Evolutionary conservation across 2,888 invertebrate genomes (phyloP).

Genomic region (Ecdyonurus torrentis): DNA sequence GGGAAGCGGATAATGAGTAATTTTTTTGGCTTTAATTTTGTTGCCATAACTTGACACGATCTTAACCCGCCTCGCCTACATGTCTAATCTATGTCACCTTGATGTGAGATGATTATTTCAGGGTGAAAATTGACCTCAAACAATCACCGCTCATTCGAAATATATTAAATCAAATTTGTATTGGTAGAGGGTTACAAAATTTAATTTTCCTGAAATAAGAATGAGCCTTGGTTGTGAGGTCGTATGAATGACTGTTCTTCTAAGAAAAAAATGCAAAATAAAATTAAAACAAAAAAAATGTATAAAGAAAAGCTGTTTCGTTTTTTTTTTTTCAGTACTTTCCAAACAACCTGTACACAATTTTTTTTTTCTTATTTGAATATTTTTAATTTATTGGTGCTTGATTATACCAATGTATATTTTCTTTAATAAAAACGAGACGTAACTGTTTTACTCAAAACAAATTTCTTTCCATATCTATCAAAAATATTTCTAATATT

Average conservation of each 20-base stretch:
- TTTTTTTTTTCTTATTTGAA: too few relatives aligned
- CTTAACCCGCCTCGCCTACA: background rate
- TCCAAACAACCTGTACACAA: too few relatives aligned
- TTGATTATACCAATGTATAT: too few relatives aligned
- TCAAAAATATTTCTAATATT: too few relatives aligned
- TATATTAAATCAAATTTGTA: too few relatives aligned
- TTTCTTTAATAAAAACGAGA: too few relatives aligned
- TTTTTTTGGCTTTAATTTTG: background rate
- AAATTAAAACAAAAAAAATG: background rate
- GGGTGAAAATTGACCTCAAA: slow-evolving; percentile 2
- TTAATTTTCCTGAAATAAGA: too few relatives aligned
- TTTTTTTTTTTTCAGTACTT: background rate
- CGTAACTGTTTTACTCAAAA: too few relatives aligned
- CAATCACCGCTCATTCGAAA: slow-evolving; percentile 10
- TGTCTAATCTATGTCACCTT: background rate
- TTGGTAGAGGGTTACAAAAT: too few relatives aligned
- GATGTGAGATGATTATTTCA: background rate
- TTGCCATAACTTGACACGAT: background rate
- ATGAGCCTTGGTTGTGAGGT: slow-evolving; percentile 10
- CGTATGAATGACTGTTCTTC: slow-evolving; percentile 3
- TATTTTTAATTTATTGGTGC: too few relatives aligned
- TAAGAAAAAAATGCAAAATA: background rate
- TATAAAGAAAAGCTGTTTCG: too few relatives aligned
- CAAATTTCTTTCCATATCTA: too few relatives aligned
- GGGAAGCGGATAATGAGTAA: background rate